phyloP scores from a whole-genome alignment of 2,888 invertebrate species.

The Drosophila diplacantha region DNA sequence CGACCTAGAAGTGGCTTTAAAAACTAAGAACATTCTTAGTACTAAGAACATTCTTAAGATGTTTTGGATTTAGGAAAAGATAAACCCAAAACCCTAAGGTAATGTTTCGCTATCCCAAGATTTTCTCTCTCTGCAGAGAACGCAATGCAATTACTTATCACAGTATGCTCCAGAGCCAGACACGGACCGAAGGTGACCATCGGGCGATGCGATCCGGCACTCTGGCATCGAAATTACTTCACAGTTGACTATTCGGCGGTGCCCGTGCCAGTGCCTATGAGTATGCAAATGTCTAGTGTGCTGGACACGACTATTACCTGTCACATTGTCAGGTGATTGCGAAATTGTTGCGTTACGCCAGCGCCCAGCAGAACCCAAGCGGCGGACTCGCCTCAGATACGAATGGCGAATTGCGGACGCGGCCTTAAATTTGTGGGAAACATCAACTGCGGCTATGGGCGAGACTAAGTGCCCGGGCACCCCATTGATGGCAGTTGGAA shows the following conservation, averaged over 20 bases:
- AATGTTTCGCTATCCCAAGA: background rate
- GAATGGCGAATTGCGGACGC: slow-evolving; percentile 36
- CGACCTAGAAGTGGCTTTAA: background rate
- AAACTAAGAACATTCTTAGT: background rate
- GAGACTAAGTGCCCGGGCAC: slow-evolving; percentile 41
- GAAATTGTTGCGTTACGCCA: slow-evolving; percentile 73
- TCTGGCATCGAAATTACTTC: slow-evolving; percentile 60
- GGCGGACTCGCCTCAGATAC: slow-evolving; percentile 12
- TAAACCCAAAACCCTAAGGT: background rate
- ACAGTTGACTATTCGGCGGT: slow-evolving; percentile 27
- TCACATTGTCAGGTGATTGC: slow-evolving; percentile 75
- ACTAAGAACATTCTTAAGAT: background rate
- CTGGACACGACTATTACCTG: slow-evolving; percentile 74
- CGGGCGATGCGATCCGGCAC: slow-evolving; percentile 18
- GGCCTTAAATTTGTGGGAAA: slow-evolving; percentile 70
- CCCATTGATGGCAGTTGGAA: slow-evolving; percentile 61
- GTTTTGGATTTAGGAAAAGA: background rate
- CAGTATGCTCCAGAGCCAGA: slow-evolving; percentile 58
- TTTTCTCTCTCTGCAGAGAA: slow-evolving; percentile 24
- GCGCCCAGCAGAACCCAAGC: slow-evolving; percentile 38
- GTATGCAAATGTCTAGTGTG: slow-evolving; percentile 64
- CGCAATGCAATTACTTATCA: slow-evolving; percentile 71
- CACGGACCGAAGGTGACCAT: slow-evolving; percentile 27
- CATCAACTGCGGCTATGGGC: slow-evolving; percentile 66
- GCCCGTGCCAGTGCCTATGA: slow-evolving; percentile 26